Percentiles rank a stretch among this genome's conserved stretches.
Evolutionary conservation across 2,888 invertebrate species (phyloP).

Genomic region (Amphipyra tragopoginis): DNA sequence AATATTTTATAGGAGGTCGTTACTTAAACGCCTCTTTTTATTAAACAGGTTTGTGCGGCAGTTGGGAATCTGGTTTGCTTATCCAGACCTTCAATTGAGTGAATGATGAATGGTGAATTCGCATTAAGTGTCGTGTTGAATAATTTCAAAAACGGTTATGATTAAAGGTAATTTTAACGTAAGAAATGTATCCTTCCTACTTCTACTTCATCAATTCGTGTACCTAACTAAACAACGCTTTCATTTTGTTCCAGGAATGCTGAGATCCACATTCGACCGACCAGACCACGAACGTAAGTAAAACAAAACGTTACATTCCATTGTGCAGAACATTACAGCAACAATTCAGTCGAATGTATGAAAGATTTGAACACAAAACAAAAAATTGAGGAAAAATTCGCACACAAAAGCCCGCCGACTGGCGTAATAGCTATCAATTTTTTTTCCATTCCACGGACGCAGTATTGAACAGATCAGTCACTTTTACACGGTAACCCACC

Average conservation of each 20-base stretch:
- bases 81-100: slow-evolving; percentile 16
- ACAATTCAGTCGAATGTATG: slow-evolving; percentile 31
- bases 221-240: slow-evolving; percentile 1
- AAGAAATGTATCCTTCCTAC: no score
- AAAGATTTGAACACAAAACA: slow-evolving; percentile 36
- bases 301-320: slow-evolving; percentile 27
- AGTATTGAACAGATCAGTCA: slow-evolving; percentile 77
- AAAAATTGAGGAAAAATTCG: slow-evolving; percentile 52
- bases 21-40: slow-evolving; percentile 39
- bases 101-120: slow-evolving; percentile 2
- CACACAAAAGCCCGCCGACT: slow-evolving; percentile 64
- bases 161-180: no score
- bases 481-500: slow-evolving; percentile 63
- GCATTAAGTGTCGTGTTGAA: neutral
- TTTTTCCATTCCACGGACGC: slow-evolving; percentile 69
- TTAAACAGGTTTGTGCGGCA: slow-evolving; percentile 24
- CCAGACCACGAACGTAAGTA: slow-evolving; percentile 89
- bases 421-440: slow-evolving; percentile 72
- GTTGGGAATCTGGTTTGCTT: slow-evolving; percentile 14
- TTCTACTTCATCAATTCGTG: no score
- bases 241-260: slow-evolving; percentile 81
- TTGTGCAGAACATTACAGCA: slow-evolving; percentile 27
- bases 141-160: neutral
- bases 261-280: slow-evolving; percentile 87
- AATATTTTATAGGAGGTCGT: slow-evolving; percentile 56